Evolutionary conservation across 1,140 invertebrate species (phyloP), one percentile per base, ranked within the genome.

Genomic region (Drosophila obscura): DNA sequence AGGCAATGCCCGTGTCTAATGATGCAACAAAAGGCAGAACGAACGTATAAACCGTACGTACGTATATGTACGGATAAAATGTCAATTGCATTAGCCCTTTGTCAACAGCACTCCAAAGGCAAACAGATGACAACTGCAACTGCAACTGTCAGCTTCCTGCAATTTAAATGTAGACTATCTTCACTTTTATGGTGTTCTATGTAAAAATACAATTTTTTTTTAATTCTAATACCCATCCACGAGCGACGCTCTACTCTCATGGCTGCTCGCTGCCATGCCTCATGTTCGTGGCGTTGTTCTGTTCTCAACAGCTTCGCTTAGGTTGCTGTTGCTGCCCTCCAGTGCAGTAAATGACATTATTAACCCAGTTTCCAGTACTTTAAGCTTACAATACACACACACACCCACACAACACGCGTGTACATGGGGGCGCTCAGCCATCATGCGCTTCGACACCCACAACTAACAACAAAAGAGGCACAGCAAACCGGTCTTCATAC

Each of bases 271-370:
- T 3, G 53, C 48, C 50, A 44, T 3, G 57, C 39, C 41, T 76
- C 67, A 61, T 83, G 72, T 84, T 84, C 48, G 22, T 19, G 41
- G 57, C 13, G 48, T 49, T 56, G 72, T 39, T 39, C 11, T 11
- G 9, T 5, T 11, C 35, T 39, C 35, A 39, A 39, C 35, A 39
- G 35, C 35, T 50, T 5, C 35, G 28, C 26, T n/a, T 58, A 50
- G 35, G 39, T 39, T 7, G 57, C 44, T 49, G 66, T 77, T 75
- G 58, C 58, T 65, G 78, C 62, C 65, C 82, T 78, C 49, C 24
- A 69, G 78, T 75, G 78, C 83, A 88, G 74, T 78, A 85, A 85
- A 85, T 85, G 83, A 83, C 83, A 87, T 87, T 87, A 87, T 88
- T 88, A 88, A 87, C 82, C 83, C 61, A 87, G 83, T 83, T 88